A percentile compares a stretch with the other conserved stretches of the same genome.
These are phyloP conservation scores for Tylochromis polylepis DNA, from an alignment of 2,113 vertebrate species.

Conservation along the genomic window DNA sequence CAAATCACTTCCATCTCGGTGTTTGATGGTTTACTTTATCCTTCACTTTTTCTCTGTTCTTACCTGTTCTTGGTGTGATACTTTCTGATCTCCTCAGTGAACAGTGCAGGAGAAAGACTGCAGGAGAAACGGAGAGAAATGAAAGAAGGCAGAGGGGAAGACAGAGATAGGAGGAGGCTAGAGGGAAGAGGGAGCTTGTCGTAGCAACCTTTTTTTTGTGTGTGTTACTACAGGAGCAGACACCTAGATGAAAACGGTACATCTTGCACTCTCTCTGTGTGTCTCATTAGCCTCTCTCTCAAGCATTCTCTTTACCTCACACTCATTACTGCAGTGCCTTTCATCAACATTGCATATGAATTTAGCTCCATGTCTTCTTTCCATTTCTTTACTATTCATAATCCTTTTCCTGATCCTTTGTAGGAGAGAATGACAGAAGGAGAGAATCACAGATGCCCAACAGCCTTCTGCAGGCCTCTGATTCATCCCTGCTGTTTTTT, in stretches of 20 bases:
- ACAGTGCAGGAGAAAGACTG: background rate
- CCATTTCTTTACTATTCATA: slow-evolving; percentile 1
- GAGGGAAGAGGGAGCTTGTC: background rate
- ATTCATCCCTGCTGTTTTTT: slow-evolving; percentile 10
- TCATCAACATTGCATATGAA: slow-evolving; percentile 26
- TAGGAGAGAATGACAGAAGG: background rate
- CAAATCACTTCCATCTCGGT: slow-evolving; percentile 12
- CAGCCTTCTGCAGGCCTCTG: background rate
- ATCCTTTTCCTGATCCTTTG: background rate
- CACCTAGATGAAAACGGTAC: slow-evolving; percentile 28
- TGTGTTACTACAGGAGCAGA: slow-evolving; percentile 24
- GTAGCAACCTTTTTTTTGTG: slow-evolving; percentile 11
- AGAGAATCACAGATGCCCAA: background rate
- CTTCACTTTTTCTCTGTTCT: background rate
- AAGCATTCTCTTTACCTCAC: slow-evolving; percentile 17
- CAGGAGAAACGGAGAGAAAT: background rate
- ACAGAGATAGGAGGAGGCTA: background rate
- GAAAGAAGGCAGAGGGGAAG: background rate
- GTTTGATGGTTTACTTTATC: slow-evolving; percentile 14
- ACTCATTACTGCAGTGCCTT: slow-evolving; percentile 44
- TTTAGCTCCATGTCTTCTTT: slow-evolving; percentile 15
- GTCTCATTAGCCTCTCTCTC: slow-evolving; percentile 17
- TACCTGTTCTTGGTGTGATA: background rate
- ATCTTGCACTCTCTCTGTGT: slow-evolving; percentile 3
- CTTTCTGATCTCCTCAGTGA: slow-evolving; percentile 3